A percentile compares a stretch with the other conserved stretches of the same genome.
phyloP scores from a whole-genome alignment of 2,888 invertebrate species.

The Dyspetes luteomarginatus region DNA sequence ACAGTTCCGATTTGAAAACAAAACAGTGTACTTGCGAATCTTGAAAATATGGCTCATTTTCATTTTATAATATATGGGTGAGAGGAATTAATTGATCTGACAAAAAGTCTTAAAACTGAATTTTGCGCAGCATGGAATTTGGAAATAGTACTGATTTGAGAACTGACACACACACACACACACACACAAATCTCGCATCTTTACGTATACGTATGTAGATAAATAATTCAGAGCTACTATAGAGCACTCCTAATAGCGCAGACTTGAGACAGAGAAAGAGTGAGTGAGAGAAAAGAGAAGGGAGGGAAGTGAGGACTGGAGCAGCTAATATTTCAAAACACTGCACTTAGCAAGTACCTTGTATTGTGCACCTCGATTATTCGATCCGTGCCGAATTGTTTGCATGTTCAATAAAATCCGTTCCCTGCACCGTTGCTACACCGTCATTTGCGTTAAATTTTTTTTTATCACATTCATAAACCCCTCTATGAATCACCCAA shows the following conservation, averaged over 20 bases:
- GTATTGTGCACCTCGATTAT: constrained; percentile 40
- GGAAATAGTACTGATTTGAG: constrained; percentile 49
- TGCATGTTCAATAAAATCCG: constrained; percentile 26
- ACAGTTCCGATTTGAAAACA: too few relatives aligned
- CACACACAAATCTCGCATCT: neutral
- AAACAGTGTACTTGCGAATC: too few relatives aligned
- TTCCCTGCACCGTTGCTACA: constrained; percentile 37
- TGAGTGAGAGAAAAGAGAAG: neutral
- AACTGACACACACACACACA: neutral
- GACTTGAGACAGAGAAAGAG: neutral
- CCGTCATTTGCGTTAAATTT: constrained; percentile 1
- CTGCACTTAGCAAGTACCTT: constrained; percentile 19
- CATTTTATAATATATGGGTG: neutral
- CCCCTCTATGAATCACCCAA: too few relatives aligned
- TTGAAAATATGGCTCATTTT: too few relatives aligned
- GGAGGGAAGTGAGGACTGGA: neutral
- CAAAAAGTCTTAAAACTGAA: constrained; percentile 41
- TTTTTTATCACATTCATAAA: neutral
- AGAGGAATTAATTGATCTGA: constrained; percentile 10
- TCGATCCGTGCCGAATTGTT: constrained; percentile 52
- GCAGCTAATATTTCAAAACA: constrained; percentile 53
- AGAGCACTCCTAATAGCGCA: constrained; percentile 32
- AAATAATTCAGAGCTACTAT: constrained; percentile 15
- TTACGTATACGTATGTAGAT: neutral
- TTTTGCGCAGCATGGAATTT: constrained; percentile 61